A percentile compares a stretch with the other conserved stretches of the same genome.
Conservation (phyloP, 2,888 invertebrate genomes). For the Deilephila elpenor region DNA sequence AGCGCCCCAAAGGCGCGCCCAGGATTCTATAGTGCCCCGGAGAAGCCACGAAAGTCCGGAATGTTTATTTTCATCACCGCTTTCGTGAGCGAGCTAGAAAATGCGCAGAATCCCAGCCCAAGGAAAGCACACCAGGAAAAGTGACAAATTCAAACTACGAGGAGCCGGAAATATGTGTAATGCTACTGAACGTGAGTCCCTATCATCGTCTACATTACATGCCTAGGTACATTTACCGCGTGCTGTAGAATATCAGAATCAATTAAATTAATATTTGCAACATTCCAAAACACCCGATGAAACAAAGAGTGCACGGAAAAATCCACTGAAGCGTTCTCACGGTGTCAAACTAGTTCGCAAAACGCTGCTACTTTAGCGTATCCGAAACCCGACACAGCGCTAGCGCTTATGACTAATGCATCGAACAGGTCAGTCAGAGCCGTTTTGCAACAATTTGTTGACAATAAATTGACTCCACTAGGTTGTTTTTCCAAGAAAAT, state of each 20-base stretch:
- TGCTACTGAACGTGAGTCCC: neutral
- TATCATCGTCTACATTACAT: neutral
- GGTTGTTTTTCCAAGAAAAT: conserved; percentile 34
- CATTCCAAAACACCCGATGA: conserved; percentile 33
- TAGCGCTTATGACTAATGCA: conserved; percentile 35
- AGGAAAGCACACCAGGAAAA: neutral
- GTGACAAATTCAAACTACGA: neutral
- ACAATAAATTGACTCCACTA: conserved; percentile 31
- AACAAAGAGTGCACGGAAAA: conserved; percentile 30
- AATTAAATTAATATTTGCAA: conserved; percentile 31
- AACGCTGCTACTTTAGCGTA: conserved; percentile 29
- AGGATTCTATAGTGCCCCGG: neutral
- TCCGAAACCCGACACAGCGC: conserved; percentile 23
- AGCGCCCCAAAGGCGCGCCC: neutral
- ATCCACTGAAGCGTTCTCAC: conserved; percentile 26
- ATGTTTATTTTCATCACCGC: neutral
- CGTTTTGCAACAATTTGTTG: conserved; percentile 33
- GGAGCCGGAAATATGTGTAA: neutral
- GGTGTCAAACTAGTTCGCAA: conserved; percentile 32
- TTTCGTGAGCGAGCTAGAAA: neutral
- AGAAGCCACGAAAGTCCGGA: neutral
- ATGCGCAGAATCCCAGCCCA: neutral
- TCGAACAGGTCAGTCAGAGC: conserved; percentile 33
- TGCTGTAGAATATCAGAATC: conserved; percentile 35
- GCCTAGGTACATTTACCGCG: conserved; percentile 44